Base-by-base conservation (phyloP, 2,113 vertebrate species). In the Nesoenas mayeri region DNA sequence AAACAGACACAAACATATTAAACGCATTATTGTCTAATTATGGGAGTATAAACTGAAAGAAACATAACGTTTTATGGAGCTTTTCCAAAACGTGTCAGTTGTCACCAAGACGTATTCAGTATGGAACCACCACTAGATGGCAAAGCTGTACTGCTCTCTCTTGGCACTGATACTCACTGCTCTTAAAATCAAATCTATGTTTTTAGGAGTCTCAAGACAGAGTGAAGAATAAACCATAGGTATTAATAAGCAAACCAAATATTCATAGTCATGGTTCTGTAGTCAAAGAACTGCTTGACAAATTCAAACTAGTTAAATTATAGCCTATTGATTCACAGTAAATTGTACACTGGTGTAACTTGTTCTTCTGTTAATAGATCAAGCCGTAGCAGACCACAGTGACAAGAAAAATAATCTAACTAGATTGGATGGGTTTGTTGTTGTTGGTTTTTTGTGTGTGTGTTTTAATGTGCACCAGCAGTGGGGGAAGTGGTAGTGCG, bases 121-220 rank as follows among this genome's bases (percentile, higher is more conserved):
- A 26, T 7, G n/a, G 18, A 87, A 61, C 51, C 87, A 90, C 98
- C 97, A 97, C 97, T 98, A 98, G 98, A 96, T 98, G 98, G 98
- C 98, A 97, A 98, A 97, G 75, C 94, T 71, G 94, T 72, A 93
- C 97, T 97, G 64, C 54, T 96, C 61, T 86, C 89, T 47, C 72
- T 80, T 66, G 84, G 83, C 32, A 21, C 42, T 13, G 66, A 21
- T 13, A 15, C 56, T 53, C 31, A 58, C 34, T 17, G 25, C 48
- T 89, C 79, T 85, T 40, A 79, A 94, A 90, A 85, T 47, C 79
- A 78, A 80, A 92, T 70, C 44, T 21, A 18, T 31, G 69, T 66
- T 95, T 83, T 87, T 78, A 86, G 69, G 20, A 65, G 66, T 73
- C 62, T 66, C 20, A 80, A 70, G 79, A 82, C 24, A 94, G 85